Evolutionary conservation across 2,888 invertebrate species (phyloP), one percentile per base, ranked within the genome.

Genomic region (Archips crataeganus): DNA sequence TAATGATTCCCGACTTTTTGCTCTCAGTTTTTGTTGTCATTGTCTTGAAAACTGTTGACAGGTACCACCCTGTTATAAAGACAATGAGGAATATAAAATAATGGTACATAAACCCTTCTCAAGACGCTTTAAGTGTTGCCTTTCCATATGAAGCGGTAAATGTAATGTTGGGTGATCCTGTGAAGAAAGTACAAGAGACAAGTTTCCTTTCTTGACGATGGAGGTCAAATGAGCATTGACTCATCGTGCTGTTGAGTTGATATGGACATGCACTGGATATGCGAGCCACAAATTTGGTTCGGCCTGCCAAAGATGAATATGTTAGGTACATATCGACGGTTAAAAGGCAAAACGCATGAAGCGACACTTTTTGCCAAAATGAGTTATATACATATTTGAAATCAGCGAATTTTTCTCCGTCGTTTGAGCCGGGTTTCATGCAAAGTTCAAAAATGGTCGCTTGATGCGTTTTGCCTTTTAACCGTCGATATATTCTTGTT

Each of bases 151-250:
- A 60, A 71, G 47, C 70, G 54, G 47, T 67, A 64, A 66, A 60
- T 57, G 59, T 73, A 75, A 60, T 68, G 68, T 69, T 36, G 45
- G 54, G 57, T 67, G 69, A 74, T 77, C 75, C 63, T 59, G 65
- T 68, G 71, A 83, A 82, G 83, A 83, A 84, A 84, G 84, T 81
- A 75, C 79, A 75, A 76, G 70, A 76, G 78, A 74, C 86, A 82
- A 81, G 85, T 85, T 87, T 81, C 86, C 85, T 81, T 87, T 79
- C 75, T 72, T 71, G 84, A 77, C 67, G 63, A 71, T 79, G 77
- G 79, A 80, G 82, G 81, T 75, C 79, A 76, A 60, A 10, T 65
- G 75, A 75, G 71, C 67, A 75, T 76, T 89, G 88, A 88, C 79
- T 88, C 88, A 87, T 79, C 77, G 71, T 3, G 54, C 6, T 15